These are phyloP conservation scores for Phenganax stokvisi DNA, from an alignment of 92 coral and sea anemone species.

Conservation along the genomic window DNA sequence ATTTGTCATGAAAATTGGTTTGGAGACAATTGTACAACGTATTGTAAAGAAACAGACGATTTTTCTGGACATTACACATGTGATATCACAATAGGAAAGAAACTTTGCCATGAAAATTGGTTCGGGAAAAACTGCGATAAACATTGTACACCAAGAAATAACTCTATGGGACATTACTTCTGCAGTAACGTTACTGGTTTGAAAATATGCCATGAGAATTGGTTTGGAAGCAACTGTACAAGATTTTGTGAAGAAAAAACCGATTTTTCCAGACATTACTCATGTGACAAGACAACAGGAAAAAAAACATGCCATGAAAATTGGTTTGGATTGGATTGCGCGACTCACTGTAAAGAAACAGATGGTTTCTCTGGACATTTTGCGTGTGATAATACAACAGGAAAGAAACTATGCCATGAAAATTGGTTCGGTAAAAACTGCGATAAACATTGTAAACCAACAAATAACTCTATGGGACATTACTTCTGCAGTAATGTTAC, in stretches of 20 bases:
- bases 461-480: constrained; percentile 49
- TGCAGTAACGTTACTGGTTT: constrained; percentile 42
- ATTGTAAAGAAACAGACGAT: not conserved
- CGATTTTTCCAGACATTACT: constrained; percentile 23
- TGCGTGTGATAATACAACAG: constrained; percentile 41
- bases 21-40: constrained; percentile 16
- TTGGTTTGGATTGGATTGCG: constrained; percentile 16
- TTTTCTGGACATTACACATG: constrained; percentile 49
- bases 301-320: not conserved
- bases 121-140: constrained; percentile 40
- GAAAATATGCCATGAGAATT: constrained; percentile 6
- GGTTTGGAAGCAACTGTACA: not conserved
- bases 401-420: constrained; percentile 45
- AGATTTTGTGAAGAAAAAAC: not conserved
- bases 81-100: constrained; percentile 36
- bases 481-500: constrained; percentile 38
- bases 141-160: constrained; percentile 40
- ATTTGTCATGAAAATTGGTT: constrained; percentile 8
- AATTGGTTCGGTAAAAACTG: constrained; percentile 50
- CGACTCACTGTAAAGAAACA: not conserved
- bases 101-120: constrained; percentile 48
- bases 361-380: constrained; percentile 37
- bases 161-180: constrained; percentile 48
- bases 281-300: constrained; percentile 24
- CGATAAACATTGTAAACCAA: constrained; percentile 27